Evolutionary conservation across 2,888 invertebrate genomes (phyloP).

Genomic region (Abrostola tripartita): DNA sequence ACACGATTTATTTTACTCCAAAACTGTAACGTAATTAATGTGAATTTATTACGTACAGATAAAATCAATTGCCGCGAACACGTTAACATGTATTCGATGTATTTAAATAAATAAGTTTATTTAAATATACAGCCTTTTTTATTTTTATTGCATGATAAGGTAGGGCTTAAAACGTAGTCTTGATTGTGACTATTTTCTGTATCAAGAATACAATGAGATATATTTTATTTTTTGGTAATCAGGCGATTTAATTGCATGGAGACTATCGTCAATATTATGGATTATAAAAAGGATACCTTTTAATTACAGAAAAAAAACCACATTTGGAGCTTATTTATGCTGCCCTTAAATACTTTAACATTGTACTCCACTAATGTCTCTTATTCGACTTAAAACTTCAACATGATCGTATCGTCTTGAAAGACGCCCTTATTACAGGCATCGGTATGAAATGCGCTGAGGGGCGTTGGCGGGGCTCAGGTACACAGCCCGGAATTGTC

Average conservation of each 20-base stretch:
- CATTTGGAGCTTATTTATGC: slow-evolving; percentile 41
- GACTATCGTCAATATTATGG: too few species aligned
- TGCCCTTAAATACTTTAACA: slow-evolving; percentile 43
- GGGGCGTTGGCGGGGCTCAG: slow-evolving; percentile 84
- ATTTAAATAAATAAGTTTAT: slow-evolving; percentile 8
- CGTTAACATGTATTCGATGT: slow-evolving; percentile 26
- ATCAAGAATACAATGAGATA: too few species aligned
- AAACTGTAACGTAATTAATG: slow-evolving; percentile 32
- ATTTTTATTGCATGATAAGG: not conserved
- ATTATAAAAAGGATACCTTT: not conserved
- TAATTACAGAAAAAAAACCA: slow-evolving; percentile 12
- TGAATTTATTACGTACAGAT: not conserved
- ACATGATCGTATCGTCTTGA: slow-evolving; percentile 84
- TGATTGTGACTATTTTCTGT: too few species aligned
- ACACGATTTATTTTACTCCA: slow-evolving; percentile 6
- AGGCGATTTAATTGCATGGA: too few species aligned
- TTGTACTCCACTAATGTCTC: slow-evolving; percentile 41
- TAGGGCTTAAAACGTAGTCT: too few species aligned
- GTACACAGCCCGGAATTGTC: slow-evolving; percentile 88
- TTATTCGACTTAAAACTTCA: slow-evolving; percentile 75
- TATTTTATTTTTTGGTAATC: too few species aligned
- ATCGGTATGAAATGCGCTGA: slow-evolving; percentile 78
- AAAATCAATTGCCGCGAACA: slow-evolving; percentile 9
- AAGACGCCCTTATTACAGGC: slow-evolving; percentile 79
- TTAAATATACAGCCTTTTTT: slow-evolving; percentile 4